These are phyloP conservation scores for Bolinopsis microptera DNA, from an alignment of 37 sponge, comb jelly and placozoan genomes.

Conservation along the genomic window DNA sequence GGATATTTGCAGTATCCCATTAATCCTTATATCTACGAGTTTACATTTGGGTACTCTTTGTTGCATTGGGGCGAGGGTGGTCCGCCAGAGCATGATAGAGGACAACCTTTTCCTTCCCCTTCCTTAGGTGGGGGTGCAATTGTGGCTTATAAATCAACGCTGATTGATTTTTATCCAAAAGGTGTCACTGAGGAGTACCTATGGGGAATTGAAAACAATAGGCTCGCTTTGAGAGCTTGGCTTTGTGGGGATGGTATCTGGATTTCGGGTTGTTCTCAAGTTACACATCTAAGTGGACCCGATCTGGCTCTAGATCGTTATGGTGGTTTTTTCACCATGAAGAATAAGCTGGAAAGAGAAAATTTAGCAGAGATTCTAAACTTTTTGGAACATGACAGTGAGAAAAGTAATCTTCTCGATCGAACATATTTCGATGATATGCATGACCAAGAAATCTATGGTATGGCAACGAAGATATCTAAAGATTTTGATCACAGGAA, in stretches of 20 bases:
- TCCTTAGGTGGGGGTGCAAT: conserved; percentile 8
- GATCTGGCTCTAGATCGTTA: neutral
- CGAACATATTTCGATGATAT: neutral
- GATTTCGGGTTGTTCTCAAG: neutral
- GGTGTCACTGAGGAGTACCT: neutral
- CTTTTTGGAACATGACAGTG: neutral
- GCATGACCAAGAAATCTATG: neutral
- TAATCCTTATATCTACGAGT: neutral
- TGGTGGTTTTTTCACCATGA: neutral
- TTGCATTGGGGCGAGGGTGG: neutral
- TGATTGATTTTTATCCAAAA: neutral
- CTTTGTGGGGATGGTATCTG: neutral
- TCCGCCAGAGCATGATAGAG: neutral
- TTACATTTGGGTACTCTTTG: neutral
- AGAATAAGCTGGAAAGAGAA: neutral
- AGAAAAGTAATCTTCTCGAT: neutral
- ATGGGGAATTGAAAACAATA: conserved; percentile 26
- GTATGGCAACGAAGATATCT: neutral
- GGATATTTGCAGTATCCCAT: neutral
- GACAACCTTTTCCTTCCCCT: neutral
- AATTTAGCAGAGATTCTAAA: neutral
- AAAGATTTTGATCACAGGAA: neutral
- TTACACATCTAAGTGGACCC: neutral
- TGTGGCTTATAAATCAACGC: neutral
- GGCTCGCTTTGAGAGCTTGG: conserved; percentile 4